Base-by-base conservation (phyloP, 2,113 vertebrate genomes). In the Oreocharis arfaki region DNA sequence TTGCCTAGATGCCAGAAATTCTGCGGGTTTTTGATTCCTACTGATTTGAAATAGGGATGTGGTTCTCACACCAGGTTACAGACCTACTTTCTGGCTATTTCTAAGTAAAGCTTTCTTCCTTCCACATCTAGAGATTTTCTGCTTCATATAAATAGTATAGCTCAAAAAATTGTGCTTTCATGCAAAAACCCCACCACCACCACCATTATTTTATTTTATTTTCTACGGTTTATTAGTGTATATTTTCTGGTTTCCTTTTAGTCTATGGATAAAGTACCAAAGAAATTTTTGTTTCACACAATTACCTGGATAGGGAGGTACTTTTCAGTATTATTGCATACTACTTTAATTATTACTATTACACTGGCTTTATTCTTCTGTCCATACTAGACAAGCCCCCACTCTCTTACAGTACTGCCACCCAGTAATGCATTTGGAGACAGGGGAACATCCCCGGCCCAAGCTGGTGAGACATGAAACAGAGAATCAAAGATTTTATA, bases 11-110 rank as follows among this genome's bases (percentile, higher is more conserved):
- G 5, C 52, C 35, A 76, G 24, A 83, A 68, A 57, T 50, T 49
- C 22, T 35, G 11, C 0, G 6, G 0, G 1, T 9, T n/a, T 61
- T 86, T 61, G 3, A 61, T 44, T 79, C 23, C 8, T 2, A 22
- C 27, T 30, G 27, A 52, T 78, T 57, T 33, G 12, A 84, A 84
- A 77, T 18, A 63, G 6, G 14, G 17, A 73, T 27, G 32, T 9
- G 50, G 22, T 23, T 49, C 67, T 49, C 42, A 47, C 10, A 63
- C 17, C 49, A 67, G 46, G 33, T 60, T 49, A 56, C 3, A 4
- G 9, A 55, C 19, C 17, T 52, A 26, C 6, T 39, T 78, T 59
- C 78, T 37, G 6, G 39, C 15, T 49, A 47, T n/a, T n/a, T 75
- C 20, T 27, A 81, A 64, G 19, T 32, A 90, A 87, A 77, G 4